phyloP scores from a whole-genome alignment of 1,140 invertebrate genomes.

The Conopomorpha cramerella region DNA sequence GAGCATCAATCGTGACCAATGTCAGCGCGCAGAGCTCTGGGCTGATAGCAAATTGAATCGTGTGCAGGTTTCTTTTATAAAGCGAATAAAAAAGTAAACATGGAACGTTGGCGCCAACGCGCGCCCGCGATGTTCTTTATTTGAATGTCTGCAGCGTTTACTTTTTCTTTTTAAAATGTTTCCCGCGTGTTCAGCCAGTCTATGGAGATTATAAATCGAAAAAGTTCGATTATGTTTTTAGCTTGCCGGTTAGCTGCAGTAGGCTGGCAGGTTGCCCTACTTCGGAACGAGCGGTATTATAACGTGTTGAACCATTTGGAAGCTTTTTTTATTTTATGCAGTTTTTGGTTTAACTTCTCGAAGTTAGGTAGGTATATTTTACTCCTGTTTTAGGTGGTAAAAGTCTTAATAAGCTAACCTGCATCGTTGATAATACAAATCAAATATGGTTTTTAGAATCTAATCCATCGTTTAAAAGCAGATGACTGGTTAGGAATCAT shows the following conservation, averaged over 20 bases:
- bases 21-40: conserved; percentile 26
- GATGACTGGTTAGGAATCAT: too few species aligned
- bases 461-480: too few species aligned
- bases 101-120: conserved; percentile 48
- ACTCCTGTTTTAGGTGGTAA: too few species aligned
- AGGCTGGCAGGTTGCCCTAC: too few species aligned
- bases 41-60: conserved; percentile 31
- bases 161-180: conserved; percentile 22
- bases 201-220: neutral
- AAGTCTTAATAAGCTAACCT: too few species aligned
- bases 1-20: conserved; percentile 16
- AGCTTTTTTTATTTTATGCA: neutral
- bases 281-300: too few species aligned
- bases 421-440: too few species aligned
- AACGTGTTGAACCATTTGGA: too few species aligned
- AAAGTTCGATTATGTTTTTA: too few species aligned
- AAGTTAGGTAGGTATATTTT: too few species aligned
- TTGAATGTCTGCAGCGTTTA: conserved; percentile 15
- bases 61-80: conserved; percentile 17
- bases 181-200: conserved; percentile 5
- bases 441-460: too few species aligned
- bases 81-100: conserved; percentile 28
- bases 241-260: too few species aligned
- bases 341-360: neutral
- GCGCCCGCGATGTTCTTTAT: conserved; percentile 21